Conservation (phyloP, 2,797 vertebrate species). For the Lophius americanus region DNA sequence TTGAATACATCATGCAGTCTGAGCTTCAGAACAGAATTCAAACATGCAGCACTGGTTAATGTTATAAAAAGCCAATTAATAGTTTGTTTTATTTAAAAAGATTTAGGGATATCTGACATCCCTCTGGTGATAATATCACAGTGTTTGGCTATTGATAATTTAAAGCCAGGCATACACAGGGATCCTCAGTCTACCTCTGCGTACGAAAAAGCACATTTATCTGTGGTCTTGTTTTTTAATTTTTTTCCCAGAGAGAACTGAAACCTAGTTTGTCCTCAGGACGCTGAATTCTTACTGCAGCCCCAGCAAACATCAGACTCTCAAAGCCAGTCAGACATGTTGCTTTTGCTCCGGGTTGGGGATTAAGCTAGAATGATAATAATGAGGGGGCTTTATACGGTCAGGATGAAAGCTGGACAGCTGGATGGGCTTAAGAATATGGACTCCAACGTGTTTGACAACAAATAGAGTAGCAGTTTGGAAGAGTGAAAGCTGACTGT, state of each 20-base stretch:
- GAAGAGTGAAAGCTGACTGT: conserved; percentile 35
- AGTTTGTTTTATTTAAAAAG: conserved; percentile 13
- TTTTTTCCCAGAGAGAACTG: conserved; percentile 19
- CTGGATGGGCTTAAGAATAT: conserved; percentile 66
- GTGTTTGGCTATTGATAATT: background rate
- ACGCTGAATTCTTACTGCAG: conserved; percentile 53
- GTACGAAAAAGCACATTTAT: conserved; percentile 11
- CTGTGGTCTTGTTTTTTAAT: background rate
- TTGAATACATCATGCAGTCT: conserved; percentile 67
- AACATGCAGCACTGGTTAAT: conserved; percentile 50
- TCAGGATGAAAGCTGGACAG: conserved; percentile 63
- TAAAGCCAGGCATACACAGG: conserved; percentile 6
- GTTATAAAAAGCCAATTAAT: conserved; percentile 9
- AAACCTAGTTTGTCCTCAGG: conserved; percentile 31
- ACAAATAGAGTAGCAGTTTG: conserved; percentile 47
- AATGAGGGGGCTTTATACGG: conserved; percentile 62
- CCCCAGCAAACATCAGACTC: conserved; percentile 44
- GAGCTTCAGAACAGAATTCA: conserved; percentile 42
- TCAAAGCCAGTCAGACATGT: conserved; percentile 63
- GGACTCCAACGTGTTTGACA: conserved; percentile 72
- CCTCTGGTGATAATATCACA: conserved; percentile 11
- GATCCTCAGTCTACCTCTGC: conserved; percentile 9
- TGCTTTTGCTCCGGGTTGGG: conserved; percentile 63
- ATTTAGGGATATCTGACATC: conserved; percentile 23
- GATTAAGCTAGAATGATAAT: conserved; percentile 77